Evolutionary conservation across 1,140 invertebrate species (phyloP), one percentile per base, ranked within the genome.

Genomic region (Berghia stephanieae): DNA sequence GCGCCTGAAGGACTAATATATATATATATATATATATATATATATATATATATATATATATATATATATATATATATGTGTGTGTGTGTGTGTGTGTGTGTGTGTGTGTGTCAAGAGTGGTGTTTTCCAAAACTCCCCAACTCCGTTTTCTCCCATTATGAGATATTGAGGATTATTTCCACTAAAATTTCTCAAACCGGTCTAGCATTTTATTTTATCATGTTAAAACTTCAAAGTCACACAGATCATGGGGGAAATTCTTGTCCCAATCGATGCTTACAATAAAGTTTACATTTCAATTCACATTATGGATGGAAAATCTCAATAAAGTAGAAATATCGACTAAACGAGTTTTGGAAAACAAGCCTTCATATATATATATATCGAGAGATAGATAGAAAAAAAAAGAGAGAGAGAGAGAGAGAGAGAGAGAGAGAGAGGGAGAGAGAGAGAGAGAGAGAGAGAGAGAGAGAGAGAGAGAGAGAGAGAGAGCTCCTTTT

Each of bases 361-460:
- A n/a, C n/a, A n/a, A n/a, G n/a, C n/a, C n/a, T n/a, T n/a, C n/a
- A n/a, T n/a, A n/a, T n/a, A n/a, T n/a, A n/a, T n/a, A n/a, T n/a
- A n/a, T n/a, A n/a, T n/a, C n/a, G n/a, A n/a, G n/a, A n/a, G n/a
- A n/a, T n/a, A n/a, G n/a, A n/a, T n/a, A n/a, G n/a, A 49, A 49
- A n/a, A 49, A n/a, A 49, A n/a, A n/a, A 49, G 10, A n/a, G 46
- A 13, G 46, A 49, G n/a, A 49, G 46, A 49, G 46, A n/a, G 46
- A n/a, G 46, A 13, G n/a, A 68, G 66, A 68, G 66, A 68, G 36
- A 68, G 24, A 68, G 66, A 5, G 66, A 68, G 66, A 68, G 4
- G 42, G 66, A 68, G 66, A 34, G 66, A 72, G 42, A 72, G 69
- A 72, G 42, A 72, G 42, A 49, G 46, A 68, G 36, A 4, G 24